A percentile compares a stretch with the other conserved stretches of the same genome.
Conservation (phyloP, 2,888 invertebrate species). For the Amorpha juglandis region DNA sequence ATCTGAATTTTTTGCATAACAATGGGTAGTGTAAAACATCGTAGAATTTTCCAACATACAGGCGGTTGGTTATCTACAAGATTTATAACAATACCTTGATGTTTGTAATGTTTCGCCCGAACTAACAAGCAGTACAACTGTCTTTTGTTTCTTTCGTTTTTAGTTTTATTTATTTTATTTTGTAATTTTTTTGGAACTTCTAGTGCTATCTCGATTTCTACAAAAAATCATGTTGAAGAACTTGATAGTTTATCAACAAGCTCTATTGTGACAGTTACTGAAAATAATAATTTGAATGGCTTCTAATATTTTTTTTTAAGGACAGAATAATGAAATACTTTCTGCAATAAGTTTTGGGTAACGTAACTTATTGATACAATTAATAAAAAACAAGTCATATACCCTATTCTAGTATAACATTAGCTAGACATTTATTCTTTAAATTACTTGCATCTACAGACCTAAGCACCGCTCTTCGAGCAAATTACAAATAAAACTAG, state of each 20-base stretch:
- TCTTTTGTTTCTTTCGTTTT: neutral
- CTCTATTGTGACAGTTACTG: too few relatives aligned
- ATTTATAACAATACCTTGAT: slow-evolving; percentile 43
- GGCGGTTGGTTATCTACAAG: slow-evolving; percentile 39
- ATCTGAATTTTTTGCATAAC: slow-evolving; percentile 22
- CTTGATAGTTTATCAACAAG: too few relatives aligned
- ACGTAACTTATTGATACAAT: too few relatives aligned
- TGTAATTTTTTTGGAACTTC: neutral
- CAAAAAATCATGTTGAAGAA: too few relatives aligned
- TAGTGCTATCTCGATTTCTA: too few relatives aligned
- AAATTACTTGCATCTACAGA: slow-evolving; percentile 6
- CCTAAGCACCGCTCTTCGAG: neutral
- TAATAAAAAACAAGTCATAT: too few relatives aligned
- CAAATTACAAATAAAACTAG: slow-evolving; percentile 18
- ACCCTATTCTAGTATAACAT: neutral
- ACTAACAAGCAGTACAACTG: neutral
- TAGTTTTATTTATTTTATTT: neutral
- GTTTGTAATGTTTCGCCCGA: slow-evolving; percentile 22
- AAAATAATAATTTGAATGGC: too few relatives aligned
- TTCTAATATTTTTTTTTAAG: too few relatives aligned
- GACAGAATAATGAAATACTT: neutral
- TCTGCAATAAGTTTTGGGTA: too few relatives aligned
- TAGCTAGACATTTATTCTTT: neutral
- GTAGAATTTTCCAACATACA: slow-evolving; percentile 32
- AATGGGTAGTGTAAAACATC: slow-evolving; percentile 33